A percentile compares a stretch with the other conserved stretches of the same genome.
Conservation (phyloP, 2,888 invertebrate species). For the Mesorhabditis spiculigera region DNA sequence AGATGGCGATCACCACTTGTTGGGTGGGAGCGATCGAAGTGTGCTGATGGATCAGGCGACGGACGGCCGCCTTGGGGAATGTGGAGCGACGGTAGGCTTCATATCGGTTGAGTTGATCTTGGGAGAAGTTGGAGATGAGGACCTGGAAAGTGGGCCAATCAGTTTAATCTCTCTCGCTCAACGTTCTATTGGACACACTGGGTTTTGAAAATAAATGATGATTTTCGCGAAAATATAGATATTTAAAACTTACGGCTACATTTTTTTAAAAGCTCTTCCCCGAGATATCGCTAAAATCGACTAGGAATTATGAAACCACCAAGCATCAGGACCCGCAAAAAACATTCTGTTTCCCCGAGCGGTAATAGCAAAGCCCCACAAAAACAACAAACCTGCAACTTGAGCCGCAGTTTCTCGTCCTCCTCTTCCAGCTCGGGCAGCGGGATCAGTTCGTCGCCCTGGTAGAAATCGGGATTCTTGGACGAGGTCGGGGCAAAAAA, state of each 20-base stretch:
- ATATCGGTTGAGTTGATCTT: slow-evolving; percentile 93
- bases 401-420: slow-evolving; percentile 33
- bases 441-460: slow-evolving; percentile 12
- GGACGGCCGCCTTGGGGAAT: slow-evolving; percentile 32
- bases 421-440: slow-evolving; percentile 24
- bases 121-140: slow-evolving; percentile 94
- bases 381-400: slow-evolving; percentile 29
- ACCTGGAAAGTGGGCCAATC: slow-evolving; percentile 64
- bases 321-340: neutral
- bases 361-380: too few relatives aligned
- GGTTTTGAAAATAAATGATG: too few relatives aligned
- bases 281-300: too few relatives aligned
- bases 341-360: too few relatives aligned
- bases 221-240: too few relatives aligned
- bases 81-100: slow-evolving; percentile 84
- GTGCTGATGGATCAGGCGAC: slow-evolving; percentile 86
- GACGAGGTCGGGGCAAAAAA: slow-evolving; percentile 5
- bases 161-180: slow-evolving; percentile 34
- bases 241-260: too few relatives aligned
- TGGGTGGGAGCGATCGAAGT: slow-evolving; percentile 88
- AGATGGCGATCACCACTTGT: slow-evolving; percentile 98
- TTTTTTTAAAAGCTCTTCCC: too few relatives aligned
- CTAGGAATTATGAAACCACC: neutral
- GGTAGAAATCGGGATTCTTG: neutral
- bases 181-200: neutral